These are phyloP conservation scores for Labrus mixtus DNA, from an alignment of 2,113 vertebrate species.

Conservation along the genomic window DNA sequence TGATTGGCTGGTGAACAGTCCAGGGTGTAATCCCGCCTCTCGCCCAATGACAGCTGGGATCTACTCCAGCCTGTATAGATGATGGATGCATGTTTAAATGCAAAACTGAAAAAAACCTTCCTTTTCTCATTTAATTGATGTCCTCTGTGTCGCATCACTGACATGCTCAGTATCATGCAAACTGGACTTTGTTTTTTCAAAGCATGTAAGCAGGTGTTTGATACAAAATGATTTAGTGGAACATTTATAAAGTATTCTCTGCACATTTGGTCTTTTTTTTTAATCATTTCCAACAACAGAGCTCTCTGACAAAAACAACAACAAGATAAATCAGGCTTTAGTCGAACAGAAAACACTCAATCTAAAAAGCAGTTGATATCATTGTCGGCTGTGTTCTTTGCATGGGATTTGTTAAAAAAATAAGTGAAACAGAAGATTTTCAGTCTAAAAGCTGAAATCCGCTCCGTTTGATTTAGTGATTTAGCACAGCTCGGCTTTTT, in stretches of 20 bases:
- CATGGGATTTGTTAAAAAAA: slow-evolving; percentile 15
- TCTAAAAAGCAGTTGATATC: not conserved
- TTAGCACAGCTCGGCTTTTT: slow-evolving; percentile 3
- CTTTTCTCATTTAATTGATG: too few relatives aligned
- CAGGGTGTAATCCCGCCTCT: too few relatives aligned
- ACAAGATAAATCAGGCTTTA: too few relatives aligned
- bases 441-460: not conserved
- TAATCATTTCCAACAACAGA: not conserved
- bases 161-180: slow-evolving; percentile 17
- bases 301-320: not conserved
- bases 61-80: too few relatives aligned
- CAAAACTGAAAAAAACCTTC: too few relatives aligned
- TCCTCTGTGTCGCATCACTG: not conserved
- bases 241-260: too few relatives aligned
- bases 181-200: slow-evolving; percentile 27
- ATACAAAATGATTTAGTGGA: not conserved
- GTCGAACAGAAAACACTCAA: not conserved
- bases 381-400: not conserved
- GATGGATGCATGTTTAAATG: too few relatives aligned
- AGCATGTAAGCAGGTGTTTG: slow-evolving; percentile 1
- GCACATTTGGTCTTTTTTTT: not conserved
- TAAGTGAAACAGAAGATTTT: not conserved
- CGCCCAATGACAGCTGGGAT: too few relatives aligned
- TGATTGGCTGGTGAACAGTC: too few relatives aligned
- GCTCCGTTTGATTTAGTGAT: not conserved